Percentiles rank a stretch among this genome's conserved stretches.
These are phyloP conservation scores for Pavo muticus DNA, from an alignment of 2,113 vertebrate species.

Conservation along the genomic window DNA sequence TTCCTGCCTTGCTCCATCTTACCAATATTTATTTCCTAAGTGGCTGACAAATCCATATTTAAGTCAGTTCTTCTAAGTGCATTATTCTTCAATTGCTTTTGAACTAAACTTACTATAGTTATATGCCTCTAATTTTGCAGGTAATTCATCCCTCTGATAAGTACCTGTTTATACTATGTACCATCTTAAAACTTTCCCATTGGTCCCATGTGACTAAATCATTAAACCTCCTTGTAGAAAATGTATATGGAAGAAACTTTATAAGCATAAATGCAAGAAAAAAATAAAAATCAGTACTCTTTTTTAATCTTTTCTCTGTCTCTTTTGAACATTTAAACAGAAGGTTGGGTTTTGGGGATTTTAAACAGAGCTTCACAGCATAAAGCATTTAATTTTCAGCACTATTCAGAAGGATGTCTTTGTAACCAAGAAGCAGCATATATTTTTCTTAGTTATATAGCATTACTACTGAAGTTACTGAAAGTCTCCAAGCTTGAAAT, in stretches of 20 bases:
- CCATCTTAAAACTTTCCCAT: not conserved
- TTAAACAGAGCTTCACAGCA: not conserved
- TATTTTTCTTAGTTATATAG: not conserved
- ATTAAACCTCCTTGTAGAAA: not conserved
- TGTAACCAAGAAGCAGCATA: not conserved
- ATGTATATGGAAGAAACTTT: not conserved
- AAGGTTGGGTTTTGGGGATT: not conserved
- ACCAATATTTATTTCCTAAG: not conserved
- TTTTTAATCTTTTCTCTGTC: not conserved
- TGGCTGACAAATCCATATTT: not conserved
- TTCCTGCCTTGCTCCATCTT: not conserved
- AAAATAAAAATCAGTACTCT: not conserved
- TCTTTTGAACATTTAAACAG: not conserved
- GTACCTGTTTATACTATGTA: not conserved
- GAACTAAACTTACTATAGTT: not conserved
- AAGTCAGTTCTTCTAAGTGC: not conserved
- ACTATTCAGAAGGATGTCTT: not conserved
- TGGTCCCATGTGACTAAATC: not conserved
- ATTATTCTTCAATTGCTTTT: not conserved
- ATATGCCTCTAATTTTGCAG: not conserved
- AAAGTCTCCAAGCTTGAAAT: not conserved
- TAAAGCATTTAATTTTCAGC: not conserved
- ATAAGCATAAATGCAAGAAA: not conserved
- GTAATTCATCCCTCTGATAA: not conserved
- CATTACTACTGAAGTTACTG: not conserved